Percentiles rank a stretch among this genome's conserved stretches.
Conservation (phyloP, 2,888 invertebrate species). For the Keiferia lycopersicella region DNA sequence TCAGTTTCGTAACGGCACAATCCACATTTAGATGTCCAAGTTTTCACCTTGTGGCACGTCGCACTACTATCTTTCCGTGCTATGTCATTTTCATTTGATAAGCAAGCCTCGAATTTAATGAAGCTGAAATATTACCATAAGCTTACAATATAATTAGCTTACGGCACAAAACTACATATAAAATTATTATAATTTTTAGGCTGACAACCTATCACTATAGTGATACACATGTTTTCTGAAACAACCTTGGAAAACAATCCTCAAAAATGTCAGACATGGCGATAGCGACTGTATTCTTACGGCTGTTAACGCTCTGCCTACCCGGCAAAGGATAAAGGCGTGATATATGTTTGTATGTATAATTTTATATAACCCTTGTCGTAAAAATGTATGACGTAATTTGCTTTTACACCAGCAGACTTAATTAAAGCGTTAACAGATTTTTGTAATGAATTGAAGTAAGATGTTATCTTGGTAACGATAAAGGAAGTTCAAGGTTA, state of each 20-base stretch:
- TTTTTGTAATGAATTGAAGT: constrained; percentile 17
- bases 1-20: constrained; percentile 10
- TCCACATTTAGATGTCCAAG: constrained; percentile 5
- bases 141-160: constrained; percentile 15
- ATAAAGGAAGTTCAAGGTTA: constrained; percentile 32
- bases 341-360: no score
- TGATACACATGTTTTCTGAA: no score
- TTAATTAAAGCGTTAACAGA: constrained; percentile 16
- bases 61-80: not conserved
- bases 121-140: constrained; percentile 7
- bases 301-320: no score
- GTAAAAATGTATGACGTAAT: constrained; percentile 33
- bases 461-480: constrained; percentile 17
- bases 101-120: no score
- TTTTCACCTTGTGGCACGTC: not conserved
- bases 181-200: no score
- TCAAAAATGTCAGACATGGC: no score
- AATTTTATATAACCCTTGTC: constrained; percentile 26
- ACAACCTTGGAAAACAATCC: no score
- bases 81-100: constrained; percentile 11
- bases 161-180: constrained; percentile 28
- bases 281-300: no score
- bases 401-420: constrained; percentile 28
- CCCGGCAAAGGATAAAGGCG: no score
- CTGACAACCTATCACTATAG: no score